These are phyloP conservation scores for Coreoperca whiteheadi DNA, from an alignment of 2,113 vertebrate genomes.

Conservation along the genomic window DNA sequence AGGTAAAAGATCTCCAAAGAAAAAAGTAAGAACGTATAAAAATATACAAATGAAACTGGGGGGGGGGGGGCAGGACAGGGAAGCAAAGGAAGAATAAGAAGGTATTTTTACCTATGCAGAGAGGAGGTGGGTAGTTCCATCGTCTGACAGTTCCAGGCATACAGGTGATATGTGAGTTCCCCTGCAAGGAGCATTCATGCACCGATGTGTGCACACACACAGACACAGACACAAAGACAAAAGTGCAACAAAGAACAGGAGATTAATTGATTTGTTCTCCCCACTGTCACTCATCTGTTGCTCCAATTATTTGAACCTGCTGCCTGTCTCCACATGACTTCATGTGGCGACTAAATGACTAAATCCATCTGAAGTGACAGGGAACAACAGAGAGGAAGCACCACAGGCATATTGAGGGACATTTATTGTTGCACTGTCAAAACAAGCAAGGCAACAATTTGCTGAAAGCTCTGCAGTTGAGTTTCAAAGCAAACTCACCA, in stretches of 20 bases:
- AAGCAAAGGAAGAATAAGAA: background rate
- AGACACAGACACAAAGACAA: conserved; percentile 33
- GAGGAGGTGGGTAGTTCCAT: conserved; percentile 97
- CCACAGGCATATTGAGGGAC: conserved; percentile 27
- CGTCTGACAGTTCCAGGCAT: conserved; percentile 97
- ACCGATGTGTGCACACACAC: conserved; percentile 3
- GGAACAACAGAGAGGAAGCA: conserved; percentile 37
- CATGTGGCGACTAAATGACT: conserved; percentile 40
- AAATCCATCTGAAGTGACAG: conserved; percentile 57
- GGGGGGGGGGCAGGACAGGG: background rate
- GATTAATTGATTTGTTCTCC: conserved; percentile 47
- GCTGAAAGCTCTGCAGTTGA: background rate
- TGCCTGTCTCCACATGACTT: conserved; percentile 56
- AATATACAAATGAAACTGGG: background rate
- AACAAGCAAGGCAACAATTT: background rate
- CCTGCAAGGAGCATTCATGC: conserved; percentile 83
- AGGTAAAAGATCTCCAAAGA: background rate
- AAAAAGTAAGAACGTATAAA: background rate
- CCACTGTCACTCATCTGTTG: conserved; percentile 53
- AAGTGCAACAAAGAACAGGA: conserved; percentile 39
- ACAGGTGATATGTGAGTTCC: conserved; percentile 97
- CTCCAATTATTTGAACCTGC: conserved; percentile 53
- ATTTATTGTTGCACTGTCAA: conserved; percentile 1
- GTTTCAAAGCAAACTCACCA: background rate
- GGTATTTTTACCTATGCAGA: conserved; percentile 92